Evolutionary conservation across 2,797 vertebrate genomes (phyloP), one percentile per base, ranked within the genome.

Genomic region (Sebastes hopkinsi): DNA sequence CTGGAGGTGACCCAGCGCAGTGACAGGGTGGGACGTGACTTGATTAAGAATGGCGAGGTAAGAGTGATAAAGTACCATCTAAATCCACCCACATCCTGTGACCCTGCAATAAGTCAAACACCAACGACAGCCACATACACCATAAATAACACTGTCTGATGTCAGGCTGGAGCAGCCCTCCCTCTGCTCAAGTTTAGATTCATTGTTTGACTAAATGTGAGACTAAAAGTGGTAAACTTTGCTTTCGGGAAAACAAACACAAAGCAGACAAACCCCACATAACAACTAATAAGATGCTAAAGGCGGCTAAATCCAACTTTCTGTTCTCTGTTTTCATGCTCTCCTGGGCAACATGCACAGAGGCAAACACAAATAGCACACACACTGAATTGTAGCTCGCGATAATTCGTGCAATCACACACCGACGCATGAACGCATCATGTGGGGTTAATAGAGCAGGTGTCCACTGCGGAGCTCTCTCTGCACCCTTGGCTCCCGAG

Each of bases 361-460:
- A 85, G 60, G 25, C 64, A 46, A 73, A 81, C 60, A 75, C 58
- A 88, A 83, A 78, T 23, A 81, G 64, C 86, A 62, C 70, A 67
- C 38, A 81, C 58, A 25, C 42, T 46, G 71, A 72, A 84, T 83
- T 62, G 62, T 23, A 55, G 60, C 25, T 87, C 60, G 71, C 29
- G 68, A 80, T 83, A 87, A 92, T 83, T 88, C 77, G 76, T 84
- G 85, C 87, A 88, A 88, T 89, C 79, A 79, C 79, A 81, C 69
- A 75, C 82, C 74, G 86, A 91, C 86, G 87, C 84, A 88, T 74
- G 75, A 83, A 85, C 68, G 70, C 82, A 80, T 91, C 88, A 89
- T 90, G 88, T 67, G 88, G 82, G 90, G 92, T 95, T 94, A 95
- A 94, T 91, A 86, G 93, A 94, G 89, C 95, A 95, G 95, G 93